These are phyloP conservation scores for Campoplex nolae DNA, from an alignment of 2,888 invertebrate species.

Conservation along the genomic window DNA sequence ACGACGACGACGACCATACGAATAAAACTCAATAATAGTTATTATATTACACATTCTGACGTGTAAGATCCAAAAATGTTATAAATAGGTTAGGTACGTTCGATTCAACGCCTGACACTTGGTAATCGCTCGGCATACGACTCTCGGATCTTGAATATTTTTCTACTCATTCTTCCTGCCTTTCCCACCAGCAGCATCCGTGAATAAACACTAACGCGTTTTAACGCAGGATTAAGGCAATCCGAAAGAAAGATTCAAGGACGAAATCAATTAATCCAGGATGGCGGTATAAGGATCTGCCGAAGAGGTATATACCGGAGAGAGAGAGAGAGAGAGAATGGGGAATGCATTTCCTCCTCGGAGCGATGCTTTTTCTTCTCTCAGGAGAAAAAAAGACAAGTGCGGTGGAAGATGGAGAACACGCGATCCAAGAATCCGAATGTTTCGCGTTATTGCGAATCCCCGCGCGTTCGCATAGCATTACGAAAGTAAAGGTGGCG, in stretches of 20 bases:
- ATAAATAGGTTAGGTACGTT: too few species aligned
- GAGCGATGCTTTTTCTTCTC: not conserved
- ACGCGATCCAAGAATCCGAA: constrained; percentile 30
- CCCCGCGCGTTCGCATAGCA: constrained; percentile 22
- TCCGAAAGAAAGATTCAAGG: not conserved
- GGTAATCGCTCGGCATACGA: too few species aligned
- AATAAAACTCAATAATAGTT: not conserved
- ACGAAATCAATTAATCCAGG: not conserved
- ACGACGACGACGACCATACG: not conserved
- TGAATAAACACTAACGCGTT: not conserved
- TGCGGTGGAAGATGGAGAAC: constrained; percentile 9
- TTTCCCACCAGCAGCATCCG: not conserved
- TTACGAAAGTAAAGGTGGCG: constrained; percentile 3
- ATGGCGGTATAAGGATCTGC: not conserved
- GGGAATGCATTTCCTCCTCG: not conserved
- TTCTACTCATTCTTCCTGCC: not conserved
- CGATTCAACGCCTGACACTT: too few species aligned
- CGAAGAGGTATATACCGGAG: not conserved
- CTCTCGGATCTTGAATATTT: not conserved
- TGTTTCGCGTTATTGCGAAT: constrained; percentile 48
- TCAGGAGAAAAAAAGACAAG: not conserved
- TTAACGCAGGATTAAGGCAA: not conserved
- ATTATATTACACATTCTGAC: too few species aligned
- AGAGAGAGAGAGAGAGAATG: not conserved
- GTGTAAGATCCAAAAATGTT: not conserved